Base-by-base conservation (phyloP, 2,797 vertebrate species). In the Loris lydekkerianus region DNA sequence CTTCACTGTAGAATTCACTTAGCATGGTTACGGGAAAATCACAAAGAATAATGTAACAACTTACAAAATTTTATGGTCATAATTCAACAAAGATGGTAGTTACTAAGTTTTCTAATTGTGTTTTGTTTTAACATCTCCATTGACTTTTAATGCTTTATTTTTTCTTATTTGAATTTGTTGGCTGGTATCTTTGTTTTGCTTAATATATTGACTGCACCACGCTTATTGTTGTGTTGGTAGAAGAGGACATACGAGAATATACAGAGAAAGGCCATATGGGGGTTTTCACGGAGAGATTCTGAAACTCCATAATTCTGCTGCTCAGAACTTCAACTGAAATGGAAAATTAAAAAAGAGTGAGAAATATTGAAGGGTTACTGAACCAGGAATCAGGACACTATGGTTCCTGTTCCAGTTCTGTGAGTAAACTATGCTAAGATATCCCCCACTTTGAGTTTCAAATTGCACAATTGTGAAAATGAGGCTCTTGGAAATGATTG, bases 251-350 rank as follows among this genome's bases (percentile, higher is more conserved):
- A 99, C 37, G 95, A 96, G 96, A 97, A 98, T 98, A 98, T 97
- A 99, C 97, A 96, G 99, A 99, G 98, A 99, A 99, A 99, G 99
- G 99, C 99, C 98, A 98, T 99, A 99, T 96, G 97, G 98, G 98
- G 98, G 99, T 99, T 99, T 99, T 99, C 99, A 99, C 97, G 95
- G 99, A 99, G 98, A 99, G 98, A 97, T 99, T 99, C 98, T 98
- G 99, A 98, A 99, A 98, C 97, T 99, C 99, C 98, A 98, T 98
- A 69, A 99, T 98, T 98, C 99, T 99, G 94, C 98, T 98, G 93
- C 98, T 99, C 99, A 99, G 98, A 98, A 99, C 98, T 99, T 99
- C 99, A 82, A 99, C 99, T 99, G 99, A 97, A 99, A 97, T 61
- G 67, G 69, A 85, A 94, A 96, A 94, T 95, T 86, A 69, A 80